Base-by-base conservation (phyloP, 2,797 vertebrate genomes). In the Danio jaintianensis region DNA sequence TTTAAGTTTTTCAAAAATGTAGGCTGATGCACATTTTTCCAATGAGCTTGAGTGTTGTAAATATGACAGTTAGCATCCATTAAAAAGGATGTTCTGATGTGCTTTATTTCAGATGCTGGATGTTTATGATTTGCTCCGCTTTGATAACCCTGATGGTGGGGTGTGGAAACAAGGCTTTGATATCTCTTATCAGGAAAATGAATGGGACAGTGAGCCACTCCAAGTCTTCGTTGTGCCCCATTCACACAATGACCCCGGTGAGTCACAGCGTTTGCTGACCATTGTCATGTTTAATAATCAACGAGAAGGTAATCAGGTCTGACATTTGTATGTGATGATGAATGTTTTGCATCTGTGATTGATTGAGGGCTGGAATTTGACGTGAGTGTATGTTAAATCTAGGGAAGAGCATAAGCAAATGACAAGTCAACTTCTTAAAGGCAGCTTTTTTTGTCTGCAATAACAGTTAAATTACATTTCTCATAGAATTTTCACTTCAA, bases 91-190 rank as follows among this genome's bases (percentile, higher is more conserved):
- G 11, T 13, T 47, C 16, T 50, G 13, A 79, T 36, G 11, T 63
- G 12, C 22, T 82, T 53, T 55, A 11, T 73, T 78, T 87, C 88
- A 98, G 97, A 95, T 98, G 93, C 89, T 96, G 90, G 95, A 98
- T 82, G 93, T 98, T 74, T 97, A 98, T 29, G 83, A 95, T 69
- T 86, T 97, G 71, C 93, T 98, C 86, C 90, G 94, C 74, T 98
- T 98, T 4, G 95, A 98, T 89, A 98, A 98, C 87, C 93, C 92
- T 10, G 94, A 97, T 77, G 97, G 96, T 42, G 96, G 97, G 0
- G 93, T 94, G 80, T 98, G 97, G 97, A 98, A 98, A 83, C 97
- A 98, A 90, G 97, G 97, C 9, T 98, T 98, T 73, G 94, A 96
- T 52, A 97, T 98, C 83, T 88, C 86, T 4, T 98, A 98, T 83